Evolutionary conservation across 2,888 invertebrate genomes (phyloP), one percentile per base, ranked within the genome.

Genomic region (Hirtodrosophila duncani): DNA sequence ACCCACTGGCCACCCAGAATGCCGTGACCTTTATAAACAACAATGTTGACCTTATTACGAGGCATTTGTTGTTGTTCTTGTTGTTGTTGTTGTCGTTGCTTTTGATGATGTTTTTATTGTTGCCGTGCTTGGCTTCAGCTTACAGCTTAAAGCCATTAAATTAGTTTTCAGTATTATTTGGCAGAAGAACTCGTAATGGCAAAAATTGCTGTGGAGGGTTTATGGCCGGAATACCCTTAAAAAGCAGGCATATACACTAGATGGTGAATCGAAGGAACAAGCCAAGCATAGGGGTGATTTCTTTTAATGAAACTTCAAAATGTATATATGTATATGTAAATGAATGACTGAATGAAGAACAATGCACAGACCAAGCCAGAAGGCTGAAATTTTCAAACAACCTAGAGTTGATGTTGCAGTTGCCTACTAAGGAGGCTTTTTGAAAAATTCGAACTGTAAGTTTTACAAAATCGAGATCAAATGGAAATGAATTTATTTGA

Each of bases 41-140:
- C 64, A 48, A 64, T 71, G 72, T 79, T 75, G 77, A 79, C 77
- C 72, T 71, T 71, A 67, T 75, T 67, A 65, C 52, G 53, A 45
- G 49, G 37, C 62, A 52, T 57, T 67, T 29, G 5, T 29, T 13
- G 23, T 44, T 60, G 42, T 41, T 59, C 38, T 51, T 34, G 21
- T 21, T 29, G 20, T 13, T 51, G 42, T 52, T 20, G 11, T 10
- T 8, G 10, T 21, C 29, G 16, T 17, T 6, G 27, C 27, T 29
- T 41, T 34, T 29, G 21, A 3, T 23, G 27, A 27, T 50, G 9
- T 16, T 63, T 36, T 36, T 43, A 39, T 55, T 48, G 31, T 55
- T 52, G 42, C 55, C 20, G 9, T n/a, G 18, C 45, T 46, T 53
- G 43, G 43, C 51, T n/a, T 29, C 23, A 42, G 34, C 56, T 44